These are phyloP conservation scores for Synodontis membranacea DNA, from an alignment of 2,113 vertebrate species.

Conservation along the genomic window DNA sequence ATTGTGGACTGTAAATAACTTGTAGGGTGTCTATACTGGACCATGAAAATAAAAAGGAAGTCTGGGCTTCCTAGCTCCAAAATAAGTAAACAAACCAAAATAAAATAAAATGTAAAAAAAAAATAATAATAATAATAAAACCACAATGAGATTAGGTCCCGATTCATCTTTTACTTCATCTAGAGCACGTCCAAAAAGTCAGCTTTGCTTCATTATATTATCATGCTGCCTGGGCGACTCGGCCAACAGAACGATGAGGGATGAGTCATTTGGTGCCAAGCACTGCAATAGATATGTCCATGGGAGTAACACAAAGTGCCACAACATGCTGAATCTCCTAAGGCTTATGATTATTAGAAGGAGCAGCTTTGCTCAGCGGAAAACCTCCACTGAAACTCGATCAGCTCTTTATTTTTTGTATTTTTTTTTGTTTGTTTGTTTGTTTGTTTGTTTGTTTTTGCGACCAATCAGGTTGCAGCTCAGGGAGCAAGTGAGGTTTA, in stretches of 20 bases:
- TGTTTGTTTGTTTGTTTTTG: too few species aligned
- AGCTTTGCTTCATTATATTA: background rate
- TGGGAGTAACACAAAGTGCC: background rate
- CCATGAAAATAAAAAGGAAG: background rate
- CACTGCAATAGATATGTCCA: background rate
- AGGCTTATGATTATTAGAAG: background rate
- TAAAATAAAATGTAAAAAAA: too few species aligned
- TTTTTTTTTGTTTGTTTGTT: too few species aligned
- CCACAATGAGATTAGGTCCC: background rate
- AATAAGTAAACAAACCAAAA: background rate
- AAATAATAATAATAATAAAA: background rate
- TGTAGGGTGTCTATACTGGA: background rate
- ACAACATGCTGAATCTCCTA: conserved; percentile 2
- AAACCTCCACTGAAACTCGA: background rate
- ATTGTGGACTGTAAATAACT: background rate
- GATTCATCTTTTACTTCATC: background rate
- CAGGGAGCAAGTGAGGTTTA: background rate
- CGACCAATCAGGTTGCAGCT: background rate
- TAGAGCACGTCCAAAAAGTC: background rate
- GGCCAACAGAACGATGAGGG: background rate
- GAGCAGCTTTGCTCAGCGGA: background rate
- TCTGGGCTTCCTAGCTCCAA: background rate
- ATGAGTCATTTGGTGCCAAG: background rate
- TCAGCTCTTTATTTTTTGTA: too few species aligned
- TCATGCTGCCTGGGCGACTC: background rate